Evolutionary conservation across 2,888 invertebrate genomes (phyloP).

Genomic region (Anodontia alba): DNA sequence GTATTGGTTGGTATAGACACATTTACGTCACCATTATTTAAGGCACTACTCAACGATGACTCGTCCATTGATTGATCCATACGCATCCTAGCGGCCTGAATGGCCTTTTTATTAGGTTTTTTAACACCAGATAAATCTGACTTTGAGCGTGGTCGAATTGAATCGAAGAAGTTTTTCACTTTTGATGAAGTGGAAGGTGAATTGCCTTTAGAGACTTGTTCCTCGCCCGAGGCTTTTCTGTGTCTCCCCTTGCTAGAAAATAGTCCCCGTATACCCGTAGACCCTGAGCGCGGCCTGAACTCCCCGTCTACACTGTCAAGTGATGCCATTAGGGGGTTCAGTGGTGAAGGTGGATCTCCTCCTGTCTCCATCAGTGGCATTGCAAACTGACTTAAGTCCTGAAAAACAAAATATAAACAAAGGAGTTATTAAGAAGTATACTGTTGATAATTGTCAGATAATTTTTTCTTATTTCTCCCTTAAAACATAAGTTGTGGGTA

Average conservation of each 20-base stretch:
- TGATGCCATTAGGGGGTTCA: slow-evolving; percentile 41
- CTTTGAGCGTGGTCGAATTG: slow-evolving; percentile 81
- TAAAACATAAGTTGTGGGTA: too few relatives aligned
- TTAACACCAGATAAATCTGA: slow-evolving; percentile 81
- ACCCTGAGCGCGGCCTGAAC: slow-evolving; percentile 78
- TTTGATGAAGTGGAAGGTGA: slow-evolving; percentile 75
- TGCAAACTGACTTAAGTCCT: slow-evolving; percentile 84
- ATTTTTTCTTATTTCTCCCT: too few relatives aligned
- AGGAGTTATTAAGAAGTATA: too few relatives aligned
- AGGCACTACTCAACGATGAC: slow-evolving; percentile 63
- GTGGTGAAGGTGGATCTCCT: slow-evolving; percentile 35
- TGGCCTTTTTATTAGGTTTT: slow-evolving; percentile 75
- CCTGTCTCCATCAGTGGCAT: slow-evolving; percentile 79
- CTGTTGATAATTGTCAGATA: too few relatives aligned
- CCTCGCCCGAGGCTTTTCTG: slow-evolving; percentile 79
- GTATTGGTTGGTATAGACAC: slow-evolving; percentile 38
- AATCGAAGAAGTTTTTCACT: slow-evolving; percentile 81
- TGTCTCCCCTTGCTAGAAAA: slow-evolving; percentile 70
- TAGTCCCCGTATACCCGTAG: slow-evolving; percentile 74
- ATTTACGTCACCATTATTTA: slow-evolving; percentile 54
- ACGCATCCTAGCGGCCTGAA: slow-evolving; percentile 50
- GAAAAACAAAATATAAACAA: slow-evolving; percentile 41
- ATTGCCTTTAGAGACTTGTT: slow-evolving; percentile 51
- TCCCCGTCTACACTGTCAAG: slow-evolving; percentile 72
- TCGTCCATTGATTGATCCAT: slow-evolving; percentile 79